Conservation (phyloP, 2,113 vertebrate species). For the Tylochromis polylepis region DNA sequence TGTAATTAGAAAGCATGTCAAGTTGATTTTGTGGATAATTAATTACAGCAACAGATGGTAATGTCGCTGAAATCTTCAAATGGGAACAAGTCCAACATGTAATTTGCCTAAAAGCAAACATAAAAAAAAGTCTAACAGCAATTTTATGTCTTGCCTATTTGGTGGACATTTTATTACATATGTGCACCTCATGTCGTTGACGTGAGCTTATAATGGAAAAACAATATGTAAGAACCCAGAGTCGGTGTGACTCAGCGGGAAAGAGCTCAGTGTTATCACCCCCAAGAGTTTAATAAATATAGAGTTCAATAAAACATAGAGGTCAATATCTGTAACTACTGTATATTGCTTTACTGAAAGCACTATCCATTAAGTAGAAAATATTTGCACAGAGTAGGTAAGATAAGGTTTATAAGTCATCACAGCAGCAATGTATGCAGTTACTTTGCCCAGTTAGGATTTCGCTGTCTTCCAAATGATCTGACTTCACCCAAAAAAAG, state of each 20-base stretch:
- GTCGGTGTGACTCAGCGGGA: conserved; percentile 23
- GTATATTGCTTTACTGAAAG: conserved; percentile 20
- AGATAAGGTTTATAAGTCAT: neutral
- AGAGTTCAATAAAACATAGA: conserved; percentile 28
- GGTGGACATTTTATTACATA: neutral
- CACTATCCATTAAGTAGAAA: neutral
- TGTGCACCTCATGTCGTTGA: neutral
- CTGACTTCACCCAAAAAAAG: neutral
- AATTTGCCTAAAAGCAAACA: neutral
- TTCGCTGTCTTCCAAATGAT: neutral
- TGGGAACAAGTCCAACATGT: neutral
- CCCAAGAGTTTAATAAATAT: conserved; percentile 26
- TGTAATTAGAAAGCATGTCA: conserved; percentile 7
- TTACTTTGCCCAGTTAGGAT: neutral
- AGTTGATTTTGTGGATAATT: neutral
- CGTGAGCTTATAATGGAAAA: neutral
- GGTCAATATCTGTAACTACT: conserved; percentile 25
- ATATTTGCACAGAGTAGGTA: neutral
- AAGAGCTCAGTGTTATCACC: conserved; percentile 10
- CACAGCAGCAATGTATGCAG: neutral
- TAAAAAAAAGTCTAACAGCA: neutral
- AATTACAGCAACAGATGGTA: conserved; percentile 18
- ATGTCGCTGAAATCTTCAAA: neutral
- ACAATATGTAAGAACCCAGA: neutral
- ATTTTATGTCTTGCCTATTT: neutral